phyloP scores from a whole-genome alignment of 2,797 vertebrate species.

The Dipus sagitta region DNA sequence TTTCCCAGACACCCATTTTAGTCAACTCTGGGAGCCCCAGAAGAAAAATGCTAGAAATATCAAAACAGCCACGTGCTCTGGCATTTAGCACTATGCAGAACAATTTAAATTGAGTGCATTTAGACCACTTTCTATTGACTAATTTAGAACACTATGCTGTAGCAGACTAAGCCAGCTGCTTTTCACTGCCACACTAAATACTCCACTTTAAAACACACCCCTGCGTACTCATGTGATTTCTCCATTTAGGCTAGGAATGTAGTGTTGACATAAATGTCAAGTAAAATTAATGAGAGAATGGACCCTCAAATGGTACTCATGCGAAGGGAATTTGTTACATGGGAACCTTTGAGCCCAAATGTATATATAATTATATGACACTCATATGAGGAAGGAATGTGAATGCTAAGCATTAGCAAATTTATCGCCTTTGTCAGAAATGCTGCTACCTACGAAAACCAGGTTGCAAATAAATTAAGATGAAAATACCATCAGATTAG shows the following conservation, averaged over 20 bases:
- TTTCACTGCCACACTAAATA: conserved; percentile 79
- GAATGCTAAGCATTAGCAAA: conserved; percentile 76
- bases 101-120: conserved; percentile 71
- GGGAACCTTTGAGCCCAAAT: conserved; percentile 76
- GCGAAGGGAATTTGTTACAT: conserved; percentile 75
- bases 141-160: conserved; percentile 71
- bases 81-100: conserved; percentile 66
- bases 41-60: conserved; percentile 33
- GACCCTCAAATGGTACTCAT: conserved; percentile 70
- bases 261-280: conserved; percentile 84
- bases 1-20: conserved; percentile 57
- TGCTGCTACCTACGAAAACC: conserved; percentile 62
- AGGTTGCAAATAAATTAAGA: conserved; percentile 77
- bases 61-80: conserved; percentile 14
- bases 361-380: conserved; percentile 79
- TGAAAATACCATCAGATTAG: conserved; percentile 75
- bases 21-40: conserved; percentile 21
- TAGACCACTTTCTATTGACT: conserved; percentile 70
- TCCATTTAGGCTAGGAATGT: conserved; percentile 81
- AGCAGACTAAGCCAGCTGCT: conserved; percentile 59
- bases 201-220: conserved; percentile 72
- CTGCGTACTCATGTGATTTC: conserved; percentile 59
- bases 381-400: conserved; percentile 60
- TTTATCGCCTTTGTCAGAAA: conserved; percentile 79
- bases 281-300: conserved; percentile 82